A percentile compares a stretch with the other conserved stretches of the same genome.
These are phyloP conservation scores for Stichopus horrens DNA, from an alignment of 53 echinoderm and acorn worm genomes.

Conservation along the genomic window DNA sequence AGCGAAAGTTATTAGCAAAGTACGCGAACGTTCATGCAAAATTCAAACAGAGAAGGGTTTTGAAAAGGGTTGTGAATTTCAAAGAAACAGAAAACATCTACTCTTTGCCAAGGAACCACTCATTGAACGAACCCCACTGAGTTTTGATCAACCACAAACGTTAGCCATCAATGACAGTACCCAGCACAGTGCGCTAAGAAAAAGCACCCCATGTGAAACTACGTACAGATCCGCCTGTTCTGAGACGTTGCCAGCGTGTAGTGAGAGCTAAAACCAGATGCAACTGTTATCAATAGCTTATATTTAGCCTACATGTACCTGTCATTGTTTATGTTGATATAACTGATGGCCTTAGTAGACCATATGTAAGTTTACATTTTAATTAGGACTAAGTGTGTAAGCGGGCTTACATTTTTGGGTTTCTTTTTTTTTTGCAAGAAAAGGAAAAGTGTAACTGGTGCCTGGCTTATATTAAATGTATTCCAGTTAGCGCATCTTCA, in stretches of 20 bases:
- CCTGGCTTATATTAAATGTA: no score
- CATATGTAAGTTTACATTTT: not conserved
- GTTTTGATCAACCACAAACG: not conserved
- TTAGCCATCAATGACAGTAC: not conserved
- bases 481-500: no score
- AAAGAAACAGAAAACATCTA: conserved; percentile 50
- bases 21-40: conserved; percentile 54
- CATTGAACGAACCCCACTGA: not conserved
- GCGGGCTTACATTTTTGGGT: not conserved
- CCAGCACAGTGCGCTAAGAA: not conserved
- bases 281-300: not conserved
- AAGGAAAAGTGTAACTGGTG: conserved; percentile 20
- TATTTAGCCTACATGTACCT: not conserved
- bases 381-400: not conserved
- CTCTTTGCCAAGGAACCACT: not conserved
- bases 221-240: not conserved
- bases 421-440: conserved; percentile 8
- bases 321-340: not conserved
- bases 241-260: not conserved
- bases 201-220: conserved; percentile 14
- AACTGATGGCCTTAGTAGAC: not conserved
- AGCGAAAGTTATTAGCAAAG: conserved; percentile 27
- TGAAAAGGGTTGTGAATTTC: conserved; percentile 58
- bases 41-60: no score
- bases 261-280: not conserved